phyloP scores from a whole-genome alignment of 1,140 invertebrate species.

The Platyura marginata region DNA sequence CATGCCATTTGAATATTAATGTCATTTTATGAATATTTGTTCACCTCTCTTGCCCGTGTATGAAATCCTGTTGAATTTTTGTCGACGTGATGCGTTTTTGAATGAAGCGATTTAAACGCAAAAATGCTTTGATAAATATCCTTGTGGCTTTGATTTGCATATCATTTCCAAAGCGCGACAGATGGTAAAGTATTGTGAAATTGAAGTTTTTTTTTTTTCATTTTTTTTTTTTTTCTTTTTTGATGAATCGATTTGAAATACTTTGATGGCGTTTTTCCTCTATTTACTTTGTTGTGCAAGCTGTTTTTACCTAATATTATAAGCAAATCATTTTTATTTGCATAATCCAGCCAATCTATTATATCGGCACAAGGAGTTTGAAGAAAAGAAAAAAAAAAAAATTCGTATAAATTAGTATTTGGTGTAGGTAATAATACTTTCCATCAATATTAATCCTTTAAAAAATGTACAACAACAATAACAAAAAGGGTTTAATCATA shows the following conservation, averaged over 20 bases:
- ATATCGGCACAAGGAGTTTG: too few relatives aligned
- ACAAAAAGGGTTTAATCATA: too few relatives aligned
- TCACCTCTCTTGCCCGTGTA: not conserved
- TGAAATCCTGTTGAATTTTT: not conserved
- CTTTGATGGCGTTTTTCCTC: not conserved
- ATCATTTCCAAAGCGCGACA: constrained; percentile 1
- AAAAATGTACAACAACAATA: too few relatives aligned
- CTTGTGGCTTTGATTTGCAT: constrained; percentile 1
- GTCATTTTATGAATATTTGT: constrained; percentile 2
- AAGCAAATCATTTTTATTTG: too few relatives aligned
- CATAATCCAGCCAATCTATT: too few relatives aligned
- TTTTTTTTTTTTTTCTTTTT: not conserved
- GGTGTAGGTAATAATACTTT: too few relatives aligned
- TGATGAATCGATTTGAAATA: constrained; percentile 2
- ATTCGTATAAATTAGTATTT: too few relatives aligned
- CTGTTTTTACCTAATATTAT: too few relatives aligned
- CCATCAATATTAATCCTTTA: too few relatives aligned
- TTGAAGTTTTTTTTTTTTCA: not conserved
- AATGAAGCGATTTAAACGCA: constrained; percentile 2
- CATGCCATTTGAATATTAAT: constrained; percentile 3
- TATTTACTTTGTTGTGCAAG: too few relatives aligned
- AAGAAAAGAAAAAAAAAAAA: too few relatives aligned
- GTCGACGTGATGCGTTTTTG: constrained; percentile 2
- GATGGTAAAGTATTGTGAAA: not conserved
- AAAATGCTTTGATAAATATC: not conserved